Evolutionary conservation across 2,797 vertebrate species (phyloP).

Genomic region (Hirundo rustica): DNA sequence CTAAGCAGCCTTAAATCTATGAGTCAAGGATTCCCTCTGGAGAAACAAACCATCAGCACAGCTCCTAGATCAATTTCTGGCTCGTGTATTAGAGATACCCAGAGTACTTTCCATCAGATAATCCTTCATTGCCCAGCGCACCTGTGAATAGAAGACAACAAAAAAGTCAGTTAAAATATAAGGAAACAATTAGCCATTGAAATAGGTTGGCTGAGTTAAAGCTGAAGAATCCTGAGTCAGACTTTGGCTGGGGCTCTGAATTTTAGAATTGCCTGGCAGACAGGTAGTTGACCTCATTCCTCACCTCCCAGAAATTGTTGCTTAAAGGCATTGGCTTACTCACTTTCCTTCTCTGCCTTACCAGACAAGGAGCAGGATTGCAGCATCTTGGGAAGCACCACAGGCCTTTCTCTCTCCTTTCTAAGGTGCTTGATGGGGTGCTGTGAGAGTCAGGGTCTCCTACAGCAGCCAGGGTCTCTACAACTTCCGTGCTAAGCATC

Average conservation of each 20-base stretch:
- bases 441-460: background rate
- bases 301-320: background rate
- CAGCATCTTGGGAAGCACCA: background rate
- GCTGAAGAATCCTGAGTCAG: background rate
- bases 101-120: background rate
- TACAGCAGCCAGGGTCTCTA: background rate
- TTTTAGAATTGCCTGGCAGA: background rate
- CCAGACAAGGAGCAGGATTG: background rate
- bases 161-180: background rate
- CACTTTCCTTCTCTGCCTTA: background rate
- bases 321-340: background rate
- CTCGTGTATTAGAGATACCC: background rate
- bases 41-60: background rate
- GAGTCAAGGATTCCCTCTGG: background rate
- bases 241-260: background rate
- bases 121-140: background rate
- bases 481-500: fast-evolving
- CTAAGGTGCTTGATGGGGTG: background rate
- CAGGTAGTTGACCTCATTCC: background rate
- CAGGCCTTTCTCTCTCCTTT: background rate
- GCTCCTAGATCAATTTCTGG: background rate
- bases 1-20: background rate
- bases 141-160: background rate
- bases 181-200: background rate
- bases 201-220: background rate